phyloP scores from a whole-genome alignment of 2,797 vertebrate species.

The Catostomus latipinnis region DNA sequence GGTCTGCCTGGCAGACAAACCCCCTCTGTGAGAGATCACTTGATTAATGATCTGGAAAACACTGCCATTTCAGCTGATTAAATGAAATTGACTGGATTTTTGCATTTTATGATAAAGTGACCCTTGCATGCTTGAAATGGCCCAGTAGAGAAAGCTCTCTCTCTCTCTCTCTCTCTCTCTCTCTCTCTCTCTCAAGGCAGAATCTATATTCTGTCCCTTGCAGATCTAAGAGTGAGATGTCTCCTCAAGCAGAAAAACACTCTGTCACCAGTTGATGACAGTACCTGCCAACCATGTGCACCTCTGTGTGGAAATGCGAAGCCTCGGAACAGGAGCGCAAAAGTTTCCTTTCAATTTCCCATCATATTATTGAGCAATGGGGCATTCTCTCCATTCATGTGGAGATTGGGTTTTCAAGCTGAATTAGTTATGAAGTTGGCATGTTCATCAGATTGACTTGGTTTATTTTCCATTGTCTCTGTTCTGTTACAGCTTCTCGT shows the following conservation, averaged over 20 bases:
- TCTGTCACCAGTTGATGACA: constrained; percentile 85
- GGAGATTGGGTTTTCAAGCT: constrained; percentile 44
- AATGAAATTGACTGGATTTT: constrained; percentile 96
- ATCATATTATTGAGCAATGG: constrained; percentile 64
- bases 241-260: constrained; percentile 91
- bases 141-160: constrained; percentile 28
- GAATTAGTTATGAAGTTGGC: constrained; percentile 59
- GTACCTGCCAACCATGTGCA: constrained; percentile 70
- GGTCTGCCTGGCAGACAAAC: constrained; percentile 84
- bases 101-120: constrained; percentile 97
- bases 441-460: constrained; percentile 41
- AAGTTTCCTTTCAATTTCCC: constrained; percentile 70
- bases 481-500: not conserved
- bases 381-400: constrained; percentile 60
- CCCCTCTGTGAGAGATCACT: constrained; percentile 85
- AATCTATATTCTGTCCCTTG: constrained; percentile 86
- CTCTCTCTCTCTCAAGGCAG: constrained; percentile 64
- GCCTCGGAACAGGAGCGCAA: constrained; percentile 63
- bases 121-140: constrained; percentile 67
- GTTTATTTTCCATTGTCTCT: not conserved
- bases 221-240: constrained; percentile 86
- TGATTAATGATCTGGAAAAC: constrained; percentile 96
- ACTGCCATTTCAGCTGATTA: constrained; percentile 97
- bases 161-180: too few species aligned
- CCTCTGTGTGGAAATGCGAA: constrained; percentile 78